Evolutionary conservation across 2,888 invertebrate genomes (phyloP).

Genomic region (Eucera pruinosa): DNA sequence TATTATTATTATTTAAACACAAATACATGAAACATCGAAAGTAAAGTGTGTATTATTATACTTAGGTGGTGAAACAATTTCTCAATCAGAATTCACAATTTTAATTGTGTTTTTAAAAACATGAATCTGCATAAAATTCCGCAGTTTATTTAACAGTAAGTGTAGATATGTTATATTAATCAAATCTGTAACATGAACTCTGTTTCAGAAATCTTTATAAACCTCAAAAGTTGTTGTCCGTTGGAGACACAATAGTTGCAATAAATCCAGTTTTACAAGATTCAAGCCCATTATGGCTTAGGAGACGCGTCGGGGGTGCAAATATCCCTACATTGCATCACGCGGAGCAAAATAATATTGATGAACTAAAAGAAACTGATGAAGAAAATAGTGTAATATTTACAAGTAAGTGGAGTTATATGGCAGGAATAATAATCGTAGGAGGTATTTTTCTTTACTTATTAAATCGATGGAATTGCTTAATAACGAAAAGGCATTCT

Average conservation of each 20-base stretch:
- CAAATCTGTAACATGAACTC: conserved; percentile 6
- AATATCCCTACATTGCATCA: conserved; percentile 62
- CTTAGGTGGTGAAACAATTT: no score
- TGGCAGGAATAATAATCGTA: conserved; percentile 70
- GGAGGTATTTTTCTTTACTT: conserved; percentile 72
- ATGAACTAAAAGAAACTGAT: conserved; percentile 49
- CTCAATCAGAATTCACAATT: no score
- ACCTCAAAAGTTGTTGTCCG: conserved; percentile 90
- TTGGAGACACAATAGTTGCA: conserved; percentile 86
- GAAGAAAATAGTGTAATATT: conserved; percentile 58
- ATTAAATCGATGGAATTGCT: conserved; percentile 77
- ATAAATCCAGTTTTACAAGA: conserved; percentile 74
- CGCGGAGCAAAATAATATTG: conserved; percentile 57
- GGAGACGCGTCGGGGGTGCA: conserved; percentile 74
- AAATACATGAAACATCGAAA: no score
- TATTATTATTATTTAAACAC: no score
- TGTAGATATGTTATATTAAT: neutral
- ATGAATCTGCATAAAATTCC: no score
- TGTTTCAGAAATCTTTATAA: conserved; percentile 89
- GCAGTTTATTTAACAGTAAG: no score
- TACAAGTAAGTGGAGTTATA: conserved; percentile 72
- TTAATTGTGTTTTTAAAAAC: no score
- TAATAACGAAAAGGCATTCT: conserved; percentile 76
- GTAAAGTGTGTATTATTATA: no score
- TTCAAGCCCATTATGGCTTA: conserved; percentile 76